Evolutionary conservation across 1,140 invertebrate species (phyloP).

Genomic region (Formica selysi): DNA sequence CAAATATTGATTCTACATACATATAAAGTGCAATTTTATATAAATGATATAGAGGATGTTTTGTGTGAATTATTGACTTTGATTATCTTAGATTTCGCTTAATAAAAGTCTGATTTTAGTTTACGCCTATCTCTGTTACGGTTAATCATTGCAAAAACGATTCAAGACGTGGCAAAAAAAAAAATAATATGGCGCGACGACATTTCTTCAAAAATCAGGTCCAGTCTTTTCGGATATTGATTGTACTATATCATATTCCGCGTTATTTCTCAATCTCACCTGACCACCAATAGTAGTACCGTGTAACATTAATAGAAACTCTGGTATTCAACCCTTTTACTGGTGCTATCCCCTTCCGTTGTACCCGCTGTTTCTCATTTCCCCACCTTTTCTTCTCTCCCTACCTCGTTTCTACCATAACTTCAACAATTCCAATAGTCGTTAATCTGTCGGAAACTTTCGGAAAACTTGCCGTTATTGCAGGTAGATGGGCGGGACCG

Average conservation of each 20-base stretch:
- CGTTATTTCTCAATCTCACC: slow-evolving; percentile 37
- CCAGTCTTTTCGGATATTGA: slow-evolving; percentile 77
- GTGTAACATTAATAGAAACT: slow-evolving; percentile 66
- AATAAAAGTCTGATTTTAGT: not conserved
- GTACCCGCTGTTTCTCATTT: slow-evolving; percentile 50
- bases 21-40: not conserved
- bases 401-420: slow-evolving; percentile 71
- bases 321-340: slow-evolving; percentile 62
- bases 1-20: not conserved
- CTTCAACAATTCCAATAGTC: slow-evolving; percentile 84
- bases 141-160: slow-evolving; percentile 19
- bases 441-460: slow-evolving; percentile 84
- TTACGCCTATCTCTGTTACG: not conserved
- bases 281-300: slow-evolving; percentile 42
- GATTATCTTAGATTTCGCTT: not conserved
- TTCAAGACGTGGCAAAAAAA: slow-evolving; percentile 17
- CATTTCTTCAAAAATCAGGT: slow-evolving; percentile 72
- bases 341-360: slow-evolving; percentile 33
- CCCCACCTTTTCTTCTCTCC: slow-evolving; percentile 53
- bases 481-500: slow-evolving; percentile 76
- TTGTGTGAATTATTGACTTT: not conserved
- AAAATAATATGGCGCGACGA: slow-evolving; percentile 12
- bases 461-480: slow-evolving; percentile 83
- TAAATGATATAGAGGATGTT: not conserved
- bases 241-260: slow-evolving; percentile 66